These are phyloP conservation scores for Trichosurus vulpecula DNA, from an alignment of 2,797 vertebrate genomes.

Conservation along the genomic window DNA sequence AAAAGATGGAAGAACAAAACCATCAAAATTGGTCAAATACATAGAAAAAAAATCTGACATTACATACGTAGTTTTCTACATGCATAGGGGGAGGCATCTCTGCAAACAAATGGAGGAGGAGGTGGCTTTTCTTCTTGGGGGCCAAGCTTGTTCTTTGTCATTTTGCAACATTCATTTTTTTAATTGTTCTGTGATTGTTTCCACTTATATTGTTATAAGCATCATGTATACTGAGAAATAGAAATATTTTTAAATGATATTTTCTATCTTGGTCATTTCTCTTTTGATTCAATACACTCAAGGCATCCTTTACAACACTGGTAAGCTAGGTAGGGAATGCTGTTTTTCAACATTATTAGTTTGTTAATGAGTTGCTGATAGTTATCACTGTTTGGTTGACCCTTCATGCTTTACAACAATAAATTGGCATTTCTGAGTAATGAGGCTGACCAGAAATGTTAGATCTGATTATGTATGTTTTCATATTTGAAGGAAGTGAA, in stretches of 20 bases:
- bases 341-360: not conserved
- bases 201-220: not conserved
- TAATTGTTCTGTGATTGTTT: not conserved
- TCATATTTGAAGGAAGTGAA: constrained; percentile 19
- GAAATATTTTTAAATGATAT: not conserved
- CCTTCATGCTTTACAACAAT: not conserved
- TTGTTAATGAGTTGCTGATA: not conserved
- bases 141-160: not conserved
- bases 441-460: not conserved
- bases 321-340: not conserved
- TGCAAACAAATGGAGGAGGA: not conserved
- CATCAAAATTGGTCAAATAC: not conserved
- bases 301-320: not conserved
- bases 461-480: not conserved
- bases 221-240: not conserved
- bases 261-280: not conserved
- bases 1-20: not conserved
- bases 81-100: not conserved
- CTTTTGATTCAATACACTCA: not conserved
- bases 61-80: not conserved
- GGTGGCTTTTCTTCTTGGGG: not conserved
- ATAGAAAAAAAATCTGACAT: not conserved
- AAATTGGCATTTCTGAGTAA: not conserved
- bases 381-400: not conserved
- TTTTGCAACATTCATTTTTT: not conserved